A percentile compares a stretch with the other conserved stretches of the same genome.
phyloP scores from a whole-genome alignment of 2,113 vertebrate genomes.

The Catharus bicknelli region DNA sequence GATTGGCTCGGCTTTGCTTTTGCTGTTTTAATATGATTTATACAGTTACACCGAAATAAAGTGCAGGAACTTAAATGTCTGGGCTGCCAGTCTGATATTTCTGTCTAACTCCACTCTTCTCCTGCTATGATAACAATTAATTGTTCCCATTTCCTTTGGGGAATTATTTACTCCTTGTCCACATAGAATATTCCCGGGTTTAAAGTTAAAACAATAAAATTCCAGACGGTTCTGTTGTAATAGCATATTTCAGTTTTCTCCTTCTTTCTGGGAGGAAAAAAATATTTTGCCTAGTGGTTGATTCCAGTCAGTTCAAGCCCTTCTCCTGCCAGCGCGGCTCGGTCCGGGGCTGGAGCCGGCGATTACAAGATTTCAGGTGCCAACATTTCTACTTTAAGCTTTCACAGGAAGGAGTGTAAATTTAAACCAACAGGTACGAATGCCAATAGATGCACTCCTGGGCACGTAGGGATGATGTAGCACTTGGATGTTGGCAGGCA shows the following conservation, averaged over 20 bases:
- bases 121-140: not conserved
- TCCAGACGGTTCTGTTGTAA: not conserved
- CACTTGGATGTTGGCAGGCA: slow-evolving; percentile 28
- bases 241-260: not conserved
- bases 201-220: not conserved
- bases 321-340: not conserved
- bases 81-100: not conserved
- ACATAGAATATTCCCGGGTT: not conserved
- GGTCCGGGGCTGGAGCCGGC: not conserved
- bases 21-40: not conserved
- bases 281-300: not conserved
- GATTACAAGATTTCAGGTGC: slow-evolving; percentile 3
- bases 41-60: not conserved
- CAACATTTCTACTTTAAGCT: slow-evolving; percentile 38
- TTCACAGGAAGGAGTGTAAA: slow-evolving; percentile 53
- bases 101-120: not conserved
- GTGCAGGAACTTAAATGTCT: not conserved
- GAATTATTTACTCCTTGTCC: not conserved
- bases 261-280: not conserved
- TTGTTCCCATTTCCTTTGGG: not conserved
- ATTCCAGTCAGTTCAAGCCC: not conserved
- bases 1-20: not conserved
- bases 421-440: slow-evolving; percentile 39
- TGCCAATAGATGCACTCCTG: slow-evolving; percentile 30
- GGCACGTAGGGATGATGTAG: slow-evolving; percentile 44